Evolutionary conservation across 2,797 vertebrate species (phyloP).

Genomic region (Pyrocephalus nanus): DNA sequence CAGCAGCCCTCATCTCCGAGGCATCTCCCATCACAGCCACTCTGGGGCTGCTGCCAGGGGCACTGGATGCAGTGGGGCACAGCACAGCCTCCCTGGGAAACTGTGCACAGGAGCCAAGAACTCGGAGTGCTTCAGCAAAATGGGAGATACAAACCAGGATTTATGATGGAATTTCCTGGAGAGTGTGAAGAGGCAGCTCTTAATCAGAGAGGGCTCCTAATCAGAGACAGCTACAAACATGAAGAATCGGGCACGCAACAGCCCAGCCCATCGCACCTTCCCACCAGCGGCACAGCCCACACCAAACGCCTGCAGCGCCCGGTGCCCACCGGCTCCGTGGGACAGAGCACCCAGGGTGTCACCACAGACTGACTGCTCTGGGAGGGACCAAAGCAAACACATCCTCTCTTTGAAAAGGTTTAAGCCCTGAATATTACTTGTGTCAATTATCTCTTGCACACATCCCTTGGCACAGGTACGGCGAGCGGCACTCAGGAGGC

Average conservation of each 20-base stretch:
- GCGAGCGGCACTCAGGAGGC: not conserved
- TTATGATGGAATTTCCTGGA: not conserved
- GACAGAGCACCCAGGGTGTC: not conserved
- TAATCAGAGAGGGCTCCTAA: not conserved
- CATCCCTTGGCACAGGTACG: not conserved
- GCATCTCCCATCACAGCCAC: not conserved
- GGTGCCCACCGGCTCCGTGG: not conserved
- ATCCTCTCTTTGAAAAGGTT: not conserved
- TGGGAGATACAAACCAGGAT: not conserved
- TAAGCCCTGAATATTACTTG: not conserved
- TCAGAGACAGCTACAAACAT: not conserved
- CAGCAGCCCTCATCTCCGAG: not conserved
- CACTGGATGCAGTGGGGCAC: not conserved
- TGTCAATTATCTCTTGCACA: slow-evolving; percentile 33
- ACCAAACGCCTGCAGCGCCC: not conserved
- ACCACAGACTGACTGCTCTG: not conserved
- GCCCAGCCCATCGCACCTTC: not conserved
- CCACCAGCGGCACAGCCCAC: not conserved
- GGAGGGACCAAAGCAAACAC: slow-evolving; percentile 14
- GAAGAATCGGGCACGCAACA: rapidly evolving
- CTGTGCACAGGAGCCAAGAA: not conserved
- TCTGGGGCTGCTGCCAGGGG: rapidly evolving
- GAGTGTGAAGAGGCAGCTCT: not conserved
- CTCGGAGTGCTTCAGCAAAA: not conserved
- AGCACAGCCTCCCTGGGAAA: not conserved